Evolutionary conservation across 2,113 vertebrate genomes (phyloP), one percentile per base, ranked within the genome.

Genomic region (Chaetura pelagica): DNA sequence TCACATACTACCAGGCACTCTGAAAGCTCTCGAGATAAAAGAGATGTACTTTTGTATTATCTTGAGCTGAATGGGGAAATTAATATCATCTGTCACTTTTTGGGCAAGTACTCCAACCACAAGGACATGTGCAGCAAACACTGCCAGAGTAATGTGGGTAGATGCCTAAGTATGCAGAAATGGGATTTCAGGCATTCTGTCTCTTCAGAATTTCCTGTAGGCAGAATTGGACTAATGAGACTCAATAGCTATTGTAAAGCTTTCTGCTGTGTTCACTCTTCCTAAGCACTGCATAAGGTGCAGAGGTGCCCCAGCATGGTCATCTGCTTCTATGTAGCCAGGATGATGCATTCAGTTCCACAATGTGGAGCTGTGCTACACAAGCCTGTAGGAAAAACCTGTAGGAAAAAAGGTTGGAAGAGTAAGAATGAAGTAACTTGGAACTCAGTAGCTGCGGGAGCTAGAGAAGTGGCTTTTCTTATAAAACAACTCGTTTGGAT

Each of bases 71-170:
- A 82, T 74, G 38, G 15, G 46, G 46, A 94, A 77, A 77, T 84
- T 13, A 86, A 71, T 77, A 76, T 86, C n/a, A 59, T 81, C 90
- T 92, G 79, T 88, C 75, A 74, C 52, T 67, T 94, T 83, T 59
- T 69, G 85, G 79, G 68, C 72, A 69, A 80, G 49, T 88, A 54
- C 32, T 90, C 19, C 51, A 74, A 34, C 68, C 73, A 90, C 68
- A 93, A 83, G 86, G 67, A 58, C 34, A 9, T 29, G 23, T 77
- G 83, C 72, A 84, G 24, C 83, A 84, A 77, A 72, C 76, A 71
- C 78, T 86, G 68, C 72, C 0, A 0, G 20, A 73, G 29, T 67
- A 30, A 74, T 48, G 34, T 52, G 29, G 10, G 52, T 69, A 71
- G 68, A 62, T 88, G 55, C 64, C 22, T 59, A n/a, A 55, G 38